These are phyloP conservation scores for Varanus salvator DNA, from an alignment of 2,113 vertebrate genomes.

Conservation along the genomic window DNA sequence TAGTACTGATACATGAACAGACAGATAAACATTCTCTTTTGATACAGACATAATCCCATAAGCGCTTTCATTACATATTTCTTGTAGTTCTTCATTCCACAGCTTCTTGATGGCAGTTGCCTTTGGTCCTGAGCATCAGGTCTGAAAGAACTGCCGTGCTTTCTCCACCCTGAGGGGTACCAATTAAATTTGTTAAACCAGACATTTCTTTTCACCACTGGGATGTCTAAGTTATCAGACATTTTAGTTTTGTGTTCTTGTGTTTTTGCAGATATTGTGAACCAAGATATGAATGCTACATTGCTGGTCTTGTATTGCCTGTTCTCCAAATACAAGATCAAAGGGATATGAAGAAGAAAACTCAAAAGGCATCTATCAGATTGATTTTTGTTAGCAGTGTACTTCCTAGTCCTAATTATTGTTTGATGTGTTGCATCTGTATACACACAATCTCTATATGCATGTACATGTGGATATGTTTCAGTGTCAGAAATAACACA, in stretches of 20 bases:
- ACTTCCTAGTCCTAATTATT: conserved; percentile 5
- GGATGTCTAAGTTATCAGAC: conserved; percentile 18
- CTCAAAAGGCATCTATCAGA: background rate
- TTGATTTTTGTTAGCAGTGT: background rate
- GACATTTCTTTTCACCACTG: background rate
- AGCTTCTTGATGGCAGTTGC: background rate
- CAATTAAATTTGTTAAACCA: background rate
- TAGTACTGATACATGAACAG: no score
- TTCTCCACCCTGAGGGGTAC: background rate
- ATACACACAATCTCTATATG: background rate
- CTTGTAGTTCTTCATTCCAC: background rate
- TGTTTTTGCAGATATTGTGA: conserved; percentile 85
- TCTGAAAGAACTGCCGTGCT: background rate
- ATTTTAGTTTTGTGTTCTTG: conserved; percentile 43
- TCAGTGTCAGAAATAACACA: background rate
- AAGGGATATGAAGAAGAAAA: conserved; percentile 62
- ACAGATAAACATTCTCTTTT: background rate
- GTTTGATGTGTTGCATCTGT: conserved; percentile 7
- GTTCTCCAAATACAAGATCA: conserved; percentile 84
- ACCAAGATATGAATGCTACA: conserved; percentile 79
- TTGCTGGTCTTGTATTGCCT: conserved; percentile 87
- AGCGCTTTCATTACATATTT: background rate
- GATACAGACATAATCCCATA: background rate
- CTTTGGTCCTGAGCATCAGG: background rate
- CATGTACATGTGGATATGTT: background rate